Base-by-base conservation (phyloP, 1,140 invertebrate genomes). In the Paraescarpia echinospica region DNA sequence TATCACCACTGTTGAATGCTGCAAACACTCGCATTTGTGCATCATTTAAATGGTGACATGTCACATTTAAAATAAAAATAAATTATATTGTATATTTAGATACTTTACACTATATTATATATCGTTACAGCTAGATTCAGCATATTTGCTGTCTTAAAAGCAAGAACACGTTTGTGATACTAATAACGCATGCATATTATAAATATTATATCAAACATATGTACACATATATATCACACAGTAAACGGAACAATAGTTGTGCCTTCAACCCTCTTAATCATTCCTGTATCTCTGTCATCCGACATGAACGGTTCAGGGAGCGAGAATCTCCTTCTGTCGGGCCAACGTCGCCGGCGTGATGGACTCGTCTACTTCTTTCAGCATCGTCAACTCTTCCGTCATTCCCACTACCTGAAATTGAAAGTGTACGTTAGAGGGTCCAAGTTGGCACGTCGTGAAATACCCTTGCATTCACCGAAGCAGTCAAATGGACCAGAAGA, bases 381-480 rank as follows among this genome's bases (percentile, higher is more conserved):
- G 14, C 2, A 8, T 33, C 22, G 34, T 90, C 90, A 90, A 41
- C 90, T 90, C 90, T 22, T 90, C 90, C 18, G 90, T 1, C 90
- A 90, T 90, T 34, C 90, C 90, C 90, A 90, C 35, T 33, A 31
- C 35, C 90, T 90, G 90, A 90, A 90, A 90, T 90, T 12, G 90
- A 33, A 90, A 41, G 33, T 0, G 33, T 27, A 34, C 22, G 90
- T 31, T 90, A 0, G 18, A 27, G 90, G 2, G n/a, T 27, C 1
- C 41, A 41, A 12, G 41, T 12, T 41, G 12, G 41, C 12, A 41
- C 4, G 41, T 41, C 41, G 41, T 12, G 41, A 41, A 41, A 41
- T 12, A 6, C 41, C 41, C 12, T 41, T 4, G 41, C 41, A 41
- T 77, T 41, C 41, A 6, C 4, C 41, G 12, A 6, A 41, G 41